These are phyloP conservation scores for Sitta carolinensis DNA, from an alignment of 2,797 vertebrate genomes.

Conservation along the genomic window DNA sequence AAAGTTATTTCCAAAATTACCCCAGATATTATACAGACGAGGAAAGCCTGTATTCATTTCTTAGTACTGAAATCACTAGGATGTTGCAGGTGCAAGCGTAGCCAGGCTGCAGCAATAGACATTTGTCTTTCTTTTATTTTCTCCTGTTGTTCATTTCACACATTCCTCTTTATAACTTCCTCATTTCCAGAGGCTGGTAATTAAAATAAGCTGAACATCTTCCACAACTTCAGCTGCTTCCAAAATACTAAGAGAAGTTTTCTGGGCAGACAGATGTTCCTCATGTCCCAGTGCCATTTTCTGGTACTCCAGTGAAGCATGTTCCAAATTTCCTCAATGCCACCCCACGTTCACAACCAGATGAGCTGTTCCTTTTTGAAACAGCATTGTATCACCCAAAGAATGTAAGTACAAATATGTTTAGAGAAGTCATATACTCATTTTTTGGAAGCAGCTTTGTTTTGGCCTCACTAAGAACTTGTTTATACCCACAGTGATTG, in stretches of 20 bases:
- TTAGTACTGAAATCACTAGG: not conserved
- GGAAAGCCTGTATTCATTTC: not conserved
- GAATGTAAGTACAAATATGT: not conserved
- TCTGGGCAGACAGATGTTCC: not conserved
- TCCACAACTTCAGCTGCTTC: not conserved
- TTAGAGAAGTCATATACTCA: not conserved
- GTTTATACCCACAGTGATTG: not conserved
- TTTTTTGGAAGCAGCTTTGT: not conserved
- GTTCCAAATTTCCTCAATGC: not conserved
- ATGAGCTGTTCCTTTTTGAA: not conserved
- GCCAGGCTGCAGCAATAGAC: not conserved
- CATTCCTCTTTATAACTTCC: not conserved
- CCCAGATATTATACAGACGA: not conserved
- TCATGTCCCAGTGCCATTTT: not conserved
- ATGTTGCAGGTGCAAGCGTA: not conserved
- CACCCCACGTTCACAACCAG: not conserved
- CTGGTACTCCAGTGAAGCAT: not conserved
- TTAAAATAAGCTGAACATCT: not conserved
- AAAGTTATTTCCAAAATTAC: not conserved
- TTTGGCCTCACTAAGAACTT: not conserved
- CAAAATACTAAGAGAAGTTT: not conserved
- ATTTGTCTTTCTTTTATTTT: not conserved
- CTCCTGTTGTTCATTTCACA: not conserved
- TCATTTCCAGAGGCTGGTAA: not conserved
- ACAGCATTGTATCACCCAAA: not conserved